Evolutionary conservation across 2,113 vertebrate species (phyloP).

Genomic region (Mionectes macconnelli): DNA sequence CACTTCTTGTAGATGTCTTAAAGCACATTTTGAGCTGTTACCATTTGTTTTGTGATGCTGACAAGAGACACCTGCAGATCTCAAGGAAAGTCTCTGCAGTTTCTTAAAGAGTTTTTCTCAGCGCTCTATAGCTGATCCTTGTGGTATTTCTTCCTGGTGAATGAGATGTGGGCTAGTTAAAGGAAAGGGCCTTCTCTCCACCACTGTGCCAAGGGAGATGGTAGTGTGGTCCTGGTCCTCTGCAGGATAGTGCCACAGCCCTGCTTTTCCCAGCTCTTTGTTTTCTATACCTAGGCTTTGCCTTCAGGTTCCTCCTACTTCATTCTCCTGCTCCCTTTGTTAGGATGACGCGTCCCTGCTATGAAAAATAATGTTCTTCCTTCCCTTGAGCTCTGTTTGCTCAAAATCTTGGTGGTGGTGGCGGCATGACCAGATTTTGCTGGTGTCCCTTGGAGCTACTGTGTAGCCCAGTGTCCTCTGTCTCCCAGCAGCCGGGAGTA

Average conservation of each 20-base stretch:
- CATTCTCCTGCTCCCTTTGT: background rate
- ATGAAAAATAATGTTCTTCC: background rate
- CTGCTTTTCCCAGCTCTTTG: background rate
- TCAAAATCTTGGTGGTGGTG: background rate
- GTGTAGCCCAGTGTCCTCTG: background rate
- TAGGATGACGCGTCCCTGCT: background rate
- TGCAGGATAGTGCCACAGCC: background rate
- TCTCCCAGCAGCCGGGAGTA: background rate
- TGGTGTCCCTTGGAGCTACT: background rate
- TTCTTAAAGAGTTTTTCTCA: background rate
- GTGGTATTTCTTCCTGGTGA: background rate
- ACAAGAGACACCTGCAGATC: background rate
- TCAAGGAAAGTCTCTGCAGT: background rate
- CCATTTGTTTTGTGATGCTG: background rate
- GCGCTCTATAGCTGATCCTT: fast-evolving
- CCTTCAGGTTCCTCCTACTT: background rate
- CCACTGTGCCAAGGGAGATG: background rate
- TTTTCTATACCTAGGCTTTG: background rate
- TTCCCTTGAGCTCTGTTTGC: background rate
- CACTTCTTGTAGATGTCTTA: background rate
- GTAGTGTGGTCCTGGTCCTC: background rate
- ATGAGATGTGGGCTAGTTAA: background rate
- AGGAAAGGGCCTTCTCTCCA: background rate
- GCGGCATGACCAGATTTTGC: background rate
- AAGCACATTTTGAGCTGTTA: background rate